Evolutionary conservation across 2,113 vertebrate species (phyloP), one percentile per base, ranked within the genome.

Genomic region (Leptocoma aspasia): DNA sequence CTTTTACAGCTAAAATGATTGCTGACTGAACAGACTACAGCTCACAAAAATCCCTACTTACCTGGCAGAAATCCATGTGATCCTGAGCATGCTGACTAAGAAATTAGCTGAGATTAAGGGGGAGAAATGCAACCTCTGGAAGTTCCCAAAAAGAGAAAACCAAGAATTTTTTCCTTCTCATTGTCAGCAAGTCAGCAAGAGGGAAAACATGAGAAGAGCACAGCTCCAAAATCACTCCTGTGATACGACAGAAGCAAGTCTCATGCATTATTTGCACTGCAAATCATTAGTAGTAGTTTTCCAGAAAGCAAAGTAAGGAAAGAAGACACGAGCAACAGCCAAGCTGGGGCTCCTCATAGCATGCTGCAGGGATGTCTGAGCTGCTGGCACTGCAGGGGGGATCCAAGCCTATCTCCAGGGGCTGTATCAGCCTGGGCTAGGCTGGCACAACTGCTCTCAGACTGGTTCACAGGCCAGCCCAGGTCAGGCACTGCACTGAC

Each of bases 1-100:
- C 78, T 96, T 97, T 95, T 76, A 93, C 76, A 94, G 92, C 81
- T 69, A 89, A 95, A 97, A 83, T 26, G 65, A 95, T 31, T 90
- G 57, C 68, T 17, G 5, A 66, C 49, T 90, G 88, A 87, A 70
- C 50, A 56, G 54, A 80, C 44, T 31, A 50, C 12, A 5, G 68
- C 76, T 82, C 84, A 60, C 71, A 73, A 69, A 89, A 85, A 89
- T 53, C 59, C 5, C 5, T 59, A 82, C 86, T 90, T 72, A 95
- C 82, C 89, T 94, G 91, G 90, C 89, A 96, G 76, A 90, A 95
- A 96, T 92, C 83, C 89, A 85, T 33, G 44, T 44, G 24, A 75
- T 82, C 63, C 45, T 78, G 63, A 94, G 60, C 53, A 73, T 0
- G 4, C 65, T 70, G 70, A 78, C 64, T 83, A 90, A 80, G 80